Conservation (phyloP, 2,888 invertebrate species). For the Aromia moschata region DNA sequence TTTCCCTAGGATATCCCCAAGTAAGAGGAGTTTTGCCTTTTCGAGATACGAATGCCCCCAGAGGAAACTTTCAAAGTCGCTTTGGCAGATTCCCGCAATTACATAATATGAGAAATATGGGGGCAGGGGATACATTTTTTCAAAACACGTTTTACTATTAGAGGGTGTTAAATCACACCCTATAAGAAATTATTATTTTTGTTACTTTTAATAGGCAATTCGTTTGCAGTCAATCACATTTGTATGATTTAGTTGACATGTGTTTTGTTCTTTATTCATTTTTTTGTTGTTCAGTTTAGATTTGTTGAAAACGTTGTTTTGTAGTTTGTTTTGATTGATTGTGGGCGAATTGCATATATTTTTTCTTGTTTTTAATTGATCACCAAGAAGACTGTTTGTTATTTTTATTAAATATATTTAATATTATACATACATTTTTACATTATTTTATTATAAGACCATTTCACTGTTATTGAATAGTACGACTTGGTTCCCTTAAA, state of each 20-base stretch:
- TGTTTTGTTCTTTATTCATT: constrained; percentile 24
- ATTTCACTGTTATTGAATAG: constrained; percentile 19
- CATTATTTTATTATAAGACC: constrained; percentile 35
- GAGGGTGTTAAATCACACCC: constrained; percentile 25
- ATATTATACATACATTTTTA: constrained; percentile 41
- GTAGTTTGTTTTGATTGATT: constrained; percentile 36
- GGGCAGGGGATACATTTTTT: constrained; percentile 58
- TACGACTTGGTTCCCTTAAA: constrained; percentile 10
- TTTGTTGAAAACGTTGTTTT: constrained; percentile 35
- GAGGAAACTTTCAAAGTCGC: constrained; percentile 47
- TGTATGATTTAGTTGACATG: constrained; percentile 25
- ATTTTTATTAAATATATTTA: constrained; percentile 37
- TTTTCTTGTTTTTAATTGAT: constrained; percentile 36
- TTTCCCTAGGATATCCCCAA: constrained; percentile 44
- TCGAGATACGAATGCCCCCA: constrained; percentile 47
- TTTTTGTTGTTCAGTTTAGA: constrained; percentile 38
- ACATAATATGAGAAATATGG: constrained; percentile 54
- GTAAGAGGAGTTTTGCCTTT: constrained; percentile 49
- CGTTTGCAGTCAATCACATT: constrained; percentile 34
- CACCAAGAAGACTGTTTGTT: constrained; percentile 40
- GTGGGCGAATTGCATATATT: constrained; percentile 30
- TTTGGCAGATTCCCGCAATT: constrained; percentile 41
- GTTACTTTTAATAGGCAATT: constrained; percentile 36
- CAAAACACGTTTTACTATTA: constrained; percentile 56
- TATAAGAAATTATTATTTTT: constrained; percentile 28